Evolutionary conservation across 2,888 invertebrate genomes (phyloP).

Genomic region (Leptinotarsa peninsularis): DNA sequence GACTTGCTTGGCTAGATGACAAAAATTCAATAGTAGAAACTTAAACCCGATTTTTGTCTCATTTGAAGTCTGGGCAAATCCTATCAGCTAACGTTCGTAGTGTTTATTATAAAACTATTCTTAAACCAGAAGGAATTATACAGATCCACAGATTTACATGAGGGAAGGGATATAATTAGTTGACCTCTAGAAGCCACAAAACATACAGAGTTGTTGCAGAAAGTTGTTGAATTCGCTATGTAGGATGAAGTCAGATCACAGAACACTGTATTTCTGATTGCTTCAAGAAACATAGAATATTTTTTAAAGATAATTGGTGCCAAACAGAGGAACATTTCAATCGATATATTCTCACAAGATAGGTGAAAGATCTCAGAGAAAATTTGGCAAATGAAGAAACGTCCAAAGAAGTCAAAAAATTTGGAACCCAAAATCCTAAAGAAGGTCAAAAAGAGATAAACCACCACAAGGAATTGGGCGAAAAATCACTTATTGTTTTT

Average conservation of each 20-base stretch:
- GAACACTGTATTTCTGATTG: slow-evolving; percentile 90
- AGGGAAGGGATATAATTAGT: slow-evolving; percentile 92
- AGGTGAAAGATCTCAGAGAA: slow-evolving; percentile 88
- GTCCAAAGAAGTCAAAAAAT: slow-evolving; percentile 73
- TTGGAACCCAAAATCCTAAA: slow-evolving; percentile 14
- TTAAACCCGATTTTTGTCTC: slow-evolving; percentile 72
- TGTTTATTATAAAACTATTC: slow-evolving; percentile 84
- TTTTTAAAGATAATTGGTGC: slow-evolving; percentile 87
- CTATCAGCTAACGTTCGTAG: slow-evolving; percentile 85
- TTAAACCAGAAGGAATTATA: slow-evolving; percentile 83
- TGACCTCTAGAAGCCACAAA: slow-evolving; percentile 85
- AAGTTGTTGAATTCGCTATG: slow-evolving; percentile 84
- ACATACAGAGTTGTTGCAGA: slow-evolving; percentile 77
- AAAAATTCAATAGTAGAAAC: slow-evolving; percentile 83
- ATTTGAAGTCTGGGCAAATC: slow-evolving; percentile 74
- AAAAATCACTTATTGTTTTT: too few species aligned
- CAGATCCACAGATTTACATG: slow-evolving; percentile 87
- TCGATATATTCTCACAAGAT: slow-evolving; percentile 83
- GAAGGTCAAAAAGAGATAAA: too few species aligned
- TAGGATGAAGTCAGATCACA: slow-evolving; percentile 92
- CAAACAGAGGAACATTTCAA: slow-evolving; percentile 82
- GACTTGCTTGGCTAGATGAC: slow-evolving; percentile 86
- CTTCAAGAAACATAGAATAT: slow-evolving; percentile 86
- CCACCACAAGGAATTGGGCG: too few species aligned
- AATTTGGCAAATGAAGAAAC: slow-evolving; percentile 87